Evolutionary conservation across 1,140 invertebrate genomes (phyloP).

Genomic region (Diorhabda sublineata): DNA sequence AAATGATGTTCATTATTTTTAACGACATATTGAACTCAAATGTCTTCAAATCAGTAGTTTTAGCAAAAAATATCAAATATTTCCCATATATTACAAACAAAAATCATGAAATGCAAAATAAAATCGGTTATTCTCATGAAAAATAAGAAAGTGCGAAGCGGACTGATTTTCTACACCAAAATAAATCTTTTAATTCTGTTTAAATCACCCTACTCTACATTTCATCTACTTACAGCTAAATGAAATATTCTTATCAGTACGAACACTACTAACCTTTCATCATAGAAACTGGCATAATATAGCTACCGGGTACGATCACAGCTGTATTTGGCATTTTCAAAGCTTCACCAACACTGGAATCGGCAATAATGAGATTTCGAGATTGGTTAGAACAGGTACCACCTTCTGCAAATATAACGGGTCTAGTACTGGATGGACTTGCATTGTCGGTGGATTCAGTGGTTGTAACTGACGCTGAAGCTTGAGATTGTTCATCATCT

Average conservation of each 20-base stretch:
- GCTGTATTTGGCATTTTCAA: slow-evolving; percentile 56
- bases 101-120: too few species aligned
- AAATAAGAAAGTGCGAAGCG: too few species aligned
- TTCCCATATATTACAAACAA: too few species aligned
- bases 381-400: slow-evolving; percentile 37
- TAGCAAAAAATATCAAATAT: too few species aligned
- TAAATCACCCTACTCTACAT: too few species aligned
- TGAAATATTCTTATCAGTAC: background rate
- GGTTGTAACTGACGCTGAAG: slow-evolving; percentile 31
- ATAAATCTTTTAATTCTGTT: too few species aligned
- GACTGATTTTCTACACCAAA: too few species aligned
- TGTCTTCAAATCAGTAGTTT: too few species aligned
- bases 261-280: slow-evolving; percentile 52
- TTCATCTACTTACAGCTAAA: too few species aligned
- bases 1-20: too few species aligned
- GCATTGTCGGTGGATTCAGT: slow-evolving; percentile 39
- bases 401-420: slow-evolving; percentile 41
- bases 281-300: slow-evolving; percentile 64
- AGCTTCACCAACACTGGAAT: slow-evolving; percentile 52
- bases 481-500: slow-evolving; percentile 42
- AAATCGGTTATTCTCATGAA: too few species aligned
- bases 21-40: too few species aligned
- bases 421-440: slow-evolving; percentile 33
- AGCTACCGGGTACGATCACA: slow-evolving; percentile 64
- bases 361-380: slow-evolving; percentile 56